Base-by-base conservation (phyloP, 2,888 invertebrate genomes). In the Lasius fuliginosus region DNA sequence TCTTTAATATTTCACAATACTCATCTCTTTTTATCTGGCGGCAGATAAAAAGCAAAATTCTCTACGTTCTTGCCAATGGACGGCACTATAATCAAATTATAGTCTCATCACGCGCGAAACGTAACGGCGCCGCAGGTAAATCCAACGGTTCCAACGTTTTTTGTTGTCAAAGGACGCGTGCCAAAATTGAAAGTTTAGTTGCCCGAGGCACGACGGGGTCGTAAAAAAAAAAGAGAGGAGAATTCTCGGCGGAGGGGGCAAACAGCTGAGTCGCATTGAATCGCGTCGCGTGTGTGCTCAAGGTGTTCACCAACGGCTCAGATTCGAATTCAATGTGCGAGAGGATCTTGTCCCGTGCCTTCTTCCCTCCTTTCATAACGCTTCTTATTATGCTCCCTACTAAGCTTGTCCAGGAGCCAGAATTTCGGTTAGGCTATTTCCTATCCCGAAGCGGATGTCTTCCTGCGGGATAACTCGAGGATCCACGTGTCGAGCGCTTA, bases 221-320 rank as follows among this genome's bases (percentile, higher is more conserved):
- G 69, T 68, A 79, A 79, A 73, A 77, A 81, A 74, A 75, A 74
- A 69, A 77, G 83, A 87, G 86, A 83, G 82, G 69, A 74, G 82
- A 53, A 8, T 53, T 53, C 81, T 71, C 60, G 73, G 74, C 67
- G 42, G 40, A 67, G 83, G 85, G 53, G 88, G 89, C 87, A 93
- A 94, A 94, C 94, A 94, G 94, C 94, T 94, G 94, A 94, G 92
- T 91, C 89, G 91, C 92, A 90, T 93, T 92, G 90, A 92, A 92
- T 92, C 91, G 84, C 87, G 86, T 88, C 89, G 90, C 87, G 90
- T 89, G 92, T 90, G 87, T 87, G 86, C 87, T 89, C 88, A 91
- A 92, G 92, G 92, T 92, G 93, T 91, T 91, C 92, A 82, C 79
- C 90, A 92, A 93, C 92, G 92, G 92, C 90, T 91, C 89, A 84